These are phyloP conservation scores for Harpalus rufipes DNA, from an alignment of 2,888 invertebrate genomes.

Conservation along the genomic window DNA sequence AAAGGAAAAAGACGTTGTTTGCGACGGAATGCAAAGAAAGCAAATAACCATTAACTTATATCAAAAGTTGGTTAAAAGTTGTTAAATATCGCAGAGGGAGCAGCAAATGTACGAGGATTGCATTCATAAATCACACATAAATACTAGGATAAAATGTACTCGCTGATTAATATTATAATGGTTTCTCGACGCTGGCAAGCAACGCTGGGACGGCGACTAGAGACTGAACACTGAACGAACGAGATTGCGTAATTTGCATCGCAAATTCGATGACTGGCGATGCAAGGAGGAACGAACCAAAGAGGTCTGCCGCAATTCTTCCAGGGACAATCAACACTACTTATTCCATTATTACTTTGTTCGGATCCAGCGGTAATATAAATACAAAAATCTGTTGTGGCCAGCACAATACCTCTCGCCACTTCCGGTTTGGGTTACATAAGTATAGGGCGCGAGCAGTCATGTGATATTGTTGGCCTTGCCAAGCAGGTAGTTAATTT, in stretches of 20 bases:
- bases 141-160: constrained; percentile 60
- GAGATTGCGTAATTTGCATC: constrained; percentile 66
- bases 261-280: constrained; percentile 57
- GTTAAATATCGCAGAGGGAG: constrained; percentile 54
- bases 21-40: constrained; percentile 20
- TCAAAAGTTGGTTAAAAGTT: constrained; percentile 51
- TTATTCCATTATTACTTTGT: too few relatives aligned
- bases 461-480: too few relatives aligned
- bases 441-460: too few relatives aligned
- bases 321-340: background rate
- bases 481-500: too few relatives aligned
- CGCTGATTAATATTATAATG: constrained; percentile 63
- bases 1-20: constrained; percentile 14
- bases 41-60: constrained; percentile 40
- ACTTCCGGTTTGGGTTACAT: too few relatives aligned
- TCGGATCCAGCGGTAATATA: too few relatives aligned
- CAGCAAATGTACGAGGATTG: constrained; percentile 53
- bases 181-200: constrained; percentile 47
- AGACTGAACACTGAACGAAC: constrained; percentile 41
- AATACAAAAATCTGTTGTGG: too few relatives aligned
- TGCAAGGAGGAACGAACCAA: background rate
- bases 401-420: too few relatives aligned
- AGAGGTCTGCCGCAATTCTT: background rate
- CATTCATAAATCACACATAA: constrained; percentile 58
- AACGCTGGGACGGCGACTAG: background rate